Base-by-base conservation (phyloP, 2,888 invertebrate genomes). In the Plebejus melissa region DNA sequence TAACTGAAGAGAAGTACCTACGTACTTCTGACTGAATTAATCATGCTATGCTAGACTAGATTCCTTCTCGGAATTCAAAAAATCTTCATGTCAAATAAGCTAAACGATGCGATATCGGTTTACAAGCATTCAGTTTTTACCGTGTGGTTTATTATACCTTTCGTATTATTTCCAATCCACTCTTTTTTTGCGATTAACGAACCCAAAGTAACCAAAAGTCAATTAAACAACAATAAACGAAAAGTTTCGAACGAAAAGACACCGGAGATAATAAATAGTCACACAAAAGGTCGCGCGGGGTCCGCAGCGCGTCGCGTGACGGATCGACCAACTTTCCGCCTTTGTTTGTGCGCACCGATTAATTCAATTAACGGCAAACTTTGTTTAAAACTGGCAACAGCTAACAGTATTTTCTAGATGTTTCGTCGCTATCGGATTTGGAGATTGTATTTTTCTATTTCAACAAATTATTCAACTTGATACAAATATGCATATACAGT, bases 311-410 rank as follows among this genome's bases (percentile, higher is more conserved):
- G 50, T 28, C 41, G 70, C 22, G 54, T 13, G 50, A 50, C 46
- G 28, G 50, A 16, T 54, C n/a, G 28, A 28, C 28, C 50, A 32
- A 22, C 50, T 46, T 72, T 16, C 16, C 13, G 50, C 72, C 7
- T 50, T 72, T 72, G 72, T 72, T 72, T 32, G 72, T 16, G 41
- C 22, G 28, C 71, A 11, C 71, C 71, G 72, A 72, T 72, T 72
- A 50, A 72, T 72, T 72, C 72, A 72, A 72, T 72, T 72, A 72
- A 72, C 72, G 13, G 28, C 13, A 32, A 72, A 72, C 72, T 50
- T 72, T 72, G 72, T 72, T 72, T 72, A 28, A 72, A 72, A 72
- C 50, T 50, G 54, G 32, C 46, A 16, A 54, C 72, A 28, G 54
- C 50, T 54, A 72, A 72, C 32, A 72, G 54, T 54, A 16, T 72